Percentiles rank a stretch among this genome's conserved stretches.
These are phyloP conservation scores for Hexactinellida sp. DNA, from an alignment of 37 sponge, comb jelly and placozoan genomes.

Conservation along the genomic window DNA sequence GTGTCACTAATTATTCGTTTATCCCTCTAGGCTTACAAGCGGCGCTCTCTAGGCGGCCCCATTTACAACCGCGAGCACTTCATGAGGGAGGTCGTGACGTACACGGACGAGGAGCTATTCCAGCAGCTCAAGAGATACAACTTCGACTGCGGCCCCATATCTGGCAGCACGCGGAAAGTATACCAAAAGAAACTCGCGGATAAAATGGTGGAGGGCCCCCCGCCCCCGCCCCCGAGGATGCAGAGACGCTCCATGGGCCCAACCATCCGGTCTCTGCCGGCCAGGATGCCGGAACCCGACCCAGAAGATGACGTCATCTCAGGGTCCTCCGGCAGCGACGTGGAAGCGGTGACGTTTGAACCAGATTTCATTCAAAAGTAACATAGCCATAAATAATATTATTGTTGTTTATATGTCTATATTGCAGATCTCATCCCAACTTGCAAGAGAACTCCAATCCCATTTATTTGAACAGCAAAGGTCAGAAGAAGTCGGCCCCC, in stretches of 20 bases:
- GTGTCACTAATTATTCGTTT: neutral
- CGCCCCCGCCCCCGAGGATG: neutral
- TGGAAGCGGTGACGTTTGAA: neutral
- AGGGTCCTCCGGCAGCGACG: neutral
- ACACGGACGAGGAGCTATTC: neutral
- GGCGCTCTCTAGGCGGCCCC: neutral
- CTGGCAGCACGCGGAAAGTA: neutral
- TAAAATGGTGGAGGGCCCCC: conserved; percentile 10
- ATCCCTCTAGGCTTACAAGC: neutral
- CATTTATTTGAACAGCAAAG: neutral
- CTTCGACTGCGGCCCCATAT: neutral
- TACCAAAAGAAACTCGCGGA: conserved; percentile 9
- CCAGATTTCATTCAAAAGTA: neutral
- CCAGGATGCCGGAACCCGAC: neutral
- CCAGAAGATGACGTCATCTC: neutral
- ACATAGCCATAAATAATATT: neutral
- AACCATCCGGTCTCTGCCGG: conserved; percentile 5
- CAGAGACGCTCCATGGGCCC: neutral
- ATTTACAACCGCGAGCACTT: neutral
- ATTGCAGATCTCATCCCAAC: neutral
- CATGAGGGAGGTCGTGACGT: neutral
- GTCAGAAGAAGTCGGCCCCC: neutral
- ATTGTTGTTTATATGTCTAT: neutral
- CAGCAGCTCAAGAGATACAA: neutral
- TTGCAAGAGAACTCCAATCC: neutral